Base-by-base conservation (phyloP, 2,113 vertebrate genomes). In the Syngnathus floridae region DNA sequence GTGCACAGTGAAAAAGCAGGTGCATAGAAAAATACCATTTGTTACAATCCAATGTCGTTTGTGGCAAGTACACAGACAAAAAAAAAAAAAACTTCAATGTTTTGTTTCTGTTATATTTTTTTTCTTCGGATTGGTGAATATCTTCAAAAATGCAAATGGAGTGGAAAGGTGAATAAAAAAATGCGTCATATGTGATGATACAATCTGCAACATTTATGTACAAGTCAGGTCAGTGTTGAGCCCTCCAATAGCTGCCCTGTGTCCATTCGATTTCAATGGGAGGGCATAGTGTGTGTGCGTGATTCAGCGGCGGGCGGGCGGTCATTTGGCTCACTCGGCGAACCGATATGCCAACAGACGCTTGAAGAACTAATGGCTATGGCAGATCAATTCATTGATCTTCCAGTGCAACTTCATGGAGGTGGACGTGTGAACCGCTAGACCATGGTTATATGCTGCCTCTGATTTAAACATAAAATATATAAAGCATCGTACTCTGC, bases 61-160 rank as follows among this genome's bases (percentile, higher is more conserved):
- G 84, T 82, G 78, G 77, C 54, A 56, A 48, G 40, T 38, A 59
- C 58, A 77, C 63, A 55, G 1, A 22, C 1, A 22, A 22, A 22
- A 31, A 1, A 66, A 41, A 69, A 74, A 83, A 79, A 74, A 75
- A 87, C 87, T 79, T 76, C 84, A 69, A 79, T 69, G 48, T 37
- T 31, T 31, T 56, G 48, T 46, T n/a, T n/a, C n/a, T n/a, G n/a
- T n/a, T n/a, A n/a, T n/a, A n/a, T n/a, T 59, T 58, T 49, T 75
- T 63, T 63, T 70, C 65, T 74, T 62, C 64, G 66, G 76, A 59
- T 72, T 60, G 40, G 73, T 64, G 63, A 84, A 82, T 77, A 26
- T 78, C 67, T 61, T 4, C 62, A 78, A 79, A 74, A 68, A 66
- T 77, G 76, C 72, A 68, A 66, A 48, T 1, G 56, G 37, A 66